Percentiles rank a stretch among this genome's conserved stretches.
phyloP scores from a whole-genome alignment of 2,888 invertebrate genomes.

The Brachyptera risi region DNA sequence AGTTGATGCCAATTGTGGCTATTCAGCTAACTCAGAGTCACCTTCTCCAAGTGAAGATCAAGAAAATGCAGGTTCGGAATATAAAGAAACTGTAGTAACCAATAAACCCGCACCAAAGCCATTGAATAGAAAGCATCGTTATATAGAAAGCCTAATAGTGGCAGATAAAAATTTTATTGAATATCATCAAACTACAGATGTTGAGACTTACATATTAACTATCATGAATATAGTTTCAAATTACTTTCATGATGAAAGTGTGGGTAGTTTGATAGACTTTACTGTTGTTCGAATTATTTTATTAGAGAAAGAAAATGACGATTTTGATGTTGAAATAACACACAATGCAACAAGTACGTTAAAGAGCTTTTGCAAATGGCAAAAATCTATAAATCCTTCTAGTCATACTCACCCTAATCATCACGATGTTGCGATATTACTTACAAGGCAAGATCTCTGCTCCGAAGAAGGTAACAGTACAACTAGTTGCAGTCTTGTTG shows the following conservation, averaged over 20 bases:
- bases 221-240: constrained; percentile 41
- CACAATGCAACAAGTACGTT: constrained; percentile 54
- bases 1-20: neutral
- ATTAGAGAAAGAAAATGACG: constrained; percentile 51
- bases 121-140: no score
- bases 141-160: neutral
- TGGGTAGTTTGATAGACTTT: constrained; percentile 56
- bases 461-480: constrained; percentile 37
- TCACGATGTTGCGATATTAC: constrained; percentile 57
- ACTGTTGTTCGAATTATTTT: constrained; percentile 54
- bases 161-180: neutral
- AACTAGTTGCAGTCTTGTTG: constrained; percentile 55
- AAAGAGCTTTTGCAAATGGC: constrained; percentile 62
- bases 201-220: neutral
- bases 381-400: constrained; percentile 53
- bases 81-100: neutral
- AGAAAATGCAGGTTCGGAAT: neutral
- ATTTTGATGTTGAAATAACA: constrained; percentile 42
- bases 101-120: neutral
- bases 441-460: constrained; percentile 58
- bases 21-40: neutral
- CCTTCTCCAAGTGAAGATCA: neutral
- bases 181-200: neutral
- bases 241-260: constrained; percentile 47
- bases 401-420: constrained; percentile 54